phyloP scores from a whole-genome alignment of 1,140 invertebrate genomes.

The Battus philenor region DNA sequence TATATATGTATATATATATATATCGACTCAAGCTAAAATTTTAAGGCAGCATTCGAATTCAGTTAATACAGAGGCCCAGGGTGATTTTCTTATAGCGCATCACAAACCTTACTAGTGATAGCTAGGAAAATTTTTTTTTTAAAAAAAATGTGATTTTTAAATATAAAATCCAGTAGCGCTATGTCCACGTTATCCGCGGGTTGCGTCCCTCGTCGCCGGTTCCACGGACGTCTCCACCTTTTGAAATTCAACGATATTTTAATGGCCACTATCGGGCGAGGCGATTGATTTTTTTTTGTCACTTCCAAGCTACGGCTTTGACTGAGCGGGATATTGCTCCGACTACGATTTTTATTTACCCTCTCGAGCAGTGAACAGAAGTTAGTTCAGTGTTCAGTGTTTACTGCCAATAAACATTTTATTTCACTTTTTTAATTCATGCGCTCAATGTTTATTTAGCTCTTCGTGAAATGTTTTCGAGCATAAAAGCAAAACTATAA shows the following conservation, averaged over 20 bases:
- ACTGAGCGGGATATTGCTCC: slow-evolving; percentile 56
- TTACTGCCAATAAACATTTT: slow-evolving; percentile 46
- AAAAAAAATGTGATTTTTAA: too few relatives aligned
- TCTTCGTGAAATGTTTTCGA: too few relatives aligned
- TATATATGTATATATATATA: too few relatives aligned
- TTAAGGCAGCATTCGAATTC: too few relatives aligned
- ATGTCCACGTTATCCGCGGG: neutral
- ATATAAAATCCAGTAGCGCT: neutral
- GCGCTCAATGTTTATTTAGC: neutral
- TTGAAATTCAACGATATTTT: slow-evolving; percentile 68
- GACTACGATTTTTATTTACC: slow-evolving; percentile 54
- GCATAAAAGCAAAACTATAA: too few relatives aligned
- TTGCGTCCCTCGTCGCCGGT: slow-evolving; percentile 20
- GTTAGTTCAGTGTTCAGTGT: slow-evolving; percentile 47
- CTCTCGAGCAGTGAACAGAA: slow-evolving; percentile 47
- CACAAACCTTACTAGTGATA: too few relatives aligned
- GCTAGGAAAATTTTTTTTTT: too few relatives aligned
- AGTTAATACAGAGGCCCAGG: too few relatives aligned
- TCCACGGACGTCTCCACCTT: slow-evolving; percentile 29
- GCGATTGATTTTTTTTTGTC: slow-evolving; percentile 41
- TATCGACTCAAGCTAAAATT: too few relatives aligned
- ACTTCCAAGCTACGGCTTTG: slow-evolving; percentile 44
- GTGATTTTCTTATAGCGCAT: too few relatives aligned
- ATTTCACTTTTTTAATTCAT: slow-evolving; percentile 30
- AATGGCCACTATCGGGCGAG: slow-evolving; percentile 58